Evolutionary conservation across 92 coral and sea anemone species (phyloP).

Genomic region (Palythoa grandiflora): DNA sequence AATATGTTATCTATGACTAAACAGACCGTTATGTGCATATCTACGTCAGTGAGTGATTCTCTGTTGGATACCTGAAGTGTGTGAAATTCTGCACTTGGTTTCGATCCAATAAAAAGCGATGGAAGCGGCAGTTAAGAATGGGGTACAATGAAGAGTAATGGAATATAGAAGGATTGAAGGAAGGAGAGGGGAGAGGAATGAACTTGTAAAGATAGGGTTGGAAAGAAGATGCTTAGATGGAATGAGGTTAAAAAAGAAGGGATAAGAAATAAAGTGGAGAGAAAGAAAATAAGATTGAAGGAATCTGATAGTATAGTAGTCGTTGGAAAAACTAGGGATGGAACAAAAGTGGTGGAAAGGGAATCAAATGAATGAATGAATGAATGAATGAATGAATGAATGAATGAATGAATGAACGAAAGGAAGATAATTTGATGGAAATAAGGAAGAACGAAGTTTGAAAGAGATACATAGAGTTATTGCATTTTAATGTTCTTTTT

Average conservation of each 20-base stretch:
- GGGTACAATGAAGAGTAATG: too few relatives aligned
- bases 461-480: too few relatives aligned
- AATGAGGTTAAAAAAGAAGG: neutral
- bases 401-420: too few relatives aligned
- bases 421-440: neutral
- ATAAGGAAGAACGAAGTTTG: neutral
- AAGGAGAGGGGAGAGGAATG: neutral
- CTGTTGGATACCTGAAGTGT: too few relatives aligned
- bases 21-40: too few relatives aligned
- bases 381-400: too few relatives aligned
- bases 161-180: neutral
- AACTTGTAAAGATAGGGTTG: neutral
- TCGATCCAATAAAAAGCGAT: too few relatives aligned
- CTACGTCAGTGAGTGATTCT: too few relatives aligned
- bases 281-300: neutral
- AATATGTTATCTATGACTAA: too few relatives aligned
- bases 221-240: neutral
- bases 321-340: neutral
- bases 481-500: too few relatives aligned
- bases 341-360: neutral
- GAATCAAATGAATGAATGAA: neutral
- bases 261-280: neutral
- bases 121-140: too few relatives aligned
- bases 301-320: neutral
- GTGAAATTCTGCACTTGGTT: too few relatives aligned